phyloP scores from a whole-genome alignment of 92 coral and sea anemone genomes.

The Desmophyllum pertusum region DNA sequence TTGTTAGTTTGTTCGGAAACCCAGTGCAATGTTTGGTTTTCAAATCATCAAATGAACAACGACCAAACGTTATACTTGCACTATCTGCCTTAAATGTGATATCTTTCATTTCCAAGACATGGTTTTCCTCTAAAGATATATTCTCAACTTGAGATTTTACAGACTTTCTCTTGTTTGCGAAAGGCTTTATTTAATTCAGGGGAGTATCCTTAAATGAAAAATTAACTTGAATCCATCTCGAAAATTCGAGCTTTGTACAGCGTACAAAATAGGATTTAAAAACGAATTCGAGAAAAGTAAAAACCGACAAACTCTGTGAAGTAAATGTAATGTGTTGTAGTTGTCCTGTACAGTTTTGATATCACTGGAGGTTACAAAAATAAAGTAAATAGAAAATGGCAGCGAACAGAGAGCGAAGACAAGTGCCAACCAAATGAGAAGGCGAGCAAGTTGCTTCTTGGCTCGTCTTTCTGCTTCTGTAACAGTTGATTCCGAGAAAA shows the following conservation, averaged over 20 bases:
- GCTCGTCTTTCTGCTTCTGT: constrained; percentile 24
- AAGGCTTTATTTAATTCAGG: constrained; percentile 7
- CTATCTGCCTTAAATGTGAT: neutral
- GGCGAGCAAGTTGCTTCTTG: constrained; percentile 55
- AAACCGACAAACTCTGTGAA: constrained; percentile 38
- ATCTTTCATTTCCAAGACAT: neutral
- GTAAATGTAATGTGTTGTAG: constrained; percentile 12
- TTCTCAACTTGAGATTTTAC: neutral
- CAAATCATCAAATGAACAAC: no score
- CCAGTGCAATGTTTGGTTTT: no score
- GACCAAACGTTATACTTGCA: neutral
- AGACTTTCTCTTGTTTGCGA: neutral
- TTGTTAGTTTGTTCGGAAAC: neutral
- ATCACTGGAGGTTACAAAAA: constrained; percentile 7
- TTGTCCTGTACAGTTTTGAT: constrained; percentile 12
- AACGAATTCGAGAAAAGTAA: constrained; percentile 46
- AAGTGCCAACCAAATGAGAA: constrained; percentile 36
- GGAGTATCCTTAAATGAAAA: neutral
- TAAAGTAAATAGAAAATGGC: constrained; percentile 52
- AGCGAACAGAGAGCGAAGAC: constrained; percentile 43
- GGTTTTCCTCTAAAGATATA: neutral
- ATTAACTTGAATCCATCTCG: constrained; percentile 32
- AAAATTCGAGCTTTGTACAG: constrained; percentile 58
- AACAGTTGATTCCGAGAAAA: constrained; percentile 28
- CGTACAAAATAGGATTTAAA: constrained; percentile 57